These are phyloP conservation scores for Pegea sp. DNA, from an alignment of 23 tunicate species.

Conservation along the genomic window DNA sequence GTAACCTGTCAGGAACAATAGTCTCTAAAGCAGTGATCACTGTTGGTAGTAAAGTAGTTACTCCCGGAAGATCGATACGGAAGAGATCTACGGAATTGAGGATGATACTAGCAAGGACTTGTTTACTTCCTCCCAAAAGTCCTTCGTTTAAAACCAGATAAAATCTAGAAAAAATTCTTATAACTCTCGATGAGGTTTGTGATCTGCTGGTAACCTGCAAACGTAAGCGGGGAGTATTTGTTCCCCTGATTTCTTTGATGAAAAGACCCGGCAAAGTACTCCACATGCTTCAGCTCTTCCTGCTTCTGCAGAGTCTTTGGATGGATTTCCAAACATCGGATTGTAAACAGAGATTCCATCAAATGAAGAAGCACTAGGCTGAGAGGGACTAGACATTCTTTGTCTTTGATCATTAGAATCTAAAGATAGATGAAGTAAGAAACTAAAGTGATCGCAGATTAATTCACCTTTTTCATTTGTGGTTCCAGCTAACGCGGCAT, in stretches of 20 bases:
- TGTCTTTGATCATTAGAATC: background rate
- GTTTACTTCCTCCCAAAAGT: constrained; percentile 55
- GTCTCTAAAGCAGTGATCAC: constrained; percentile 52
- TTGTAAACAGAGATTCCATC: constrained; percentile 46
- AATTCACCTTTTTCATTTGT: constrained; percentile 16
- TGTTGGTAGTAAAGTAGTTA: constrained; percentile 52
- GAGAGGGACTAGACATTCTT: no score
- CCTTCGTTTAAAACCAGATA: constrained; percentile 68
- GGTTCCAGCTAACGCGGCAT: constrained; percentile 71
- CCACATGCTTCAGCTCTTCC: constrained; percentile 89
- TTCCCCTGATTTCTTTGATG: constrained; percentile 63
- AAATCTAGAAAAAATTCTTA: constrained; percentile 13
- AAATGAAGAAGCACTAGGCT: no score
- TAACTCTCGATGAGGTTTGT: background rate
- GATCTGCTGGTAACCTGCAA: constrained; percentile 20
- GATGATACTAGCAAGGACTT: constrained; percentile 63
- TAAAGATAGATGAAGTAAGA: background rate
- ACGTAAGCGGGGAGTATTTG: constrained; percentile 62
- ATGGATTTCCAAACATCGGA: constrained; percentile 52
- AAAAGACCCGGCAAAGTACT: constrained; percentile 55
- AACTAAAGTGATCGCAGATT: no score
- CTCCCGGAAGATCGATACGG: constrained; percentile 90
- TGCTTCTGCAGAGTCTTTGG: constrained; percentile 57
- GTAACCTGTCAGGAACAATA: constrained; percentile 79
- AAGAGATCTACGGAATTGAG: constrained; percentile 62